Base-by-base conservation (phyloP, 1,140 invertebrate genomes). In the Drosophila gunungcola region DNA sequence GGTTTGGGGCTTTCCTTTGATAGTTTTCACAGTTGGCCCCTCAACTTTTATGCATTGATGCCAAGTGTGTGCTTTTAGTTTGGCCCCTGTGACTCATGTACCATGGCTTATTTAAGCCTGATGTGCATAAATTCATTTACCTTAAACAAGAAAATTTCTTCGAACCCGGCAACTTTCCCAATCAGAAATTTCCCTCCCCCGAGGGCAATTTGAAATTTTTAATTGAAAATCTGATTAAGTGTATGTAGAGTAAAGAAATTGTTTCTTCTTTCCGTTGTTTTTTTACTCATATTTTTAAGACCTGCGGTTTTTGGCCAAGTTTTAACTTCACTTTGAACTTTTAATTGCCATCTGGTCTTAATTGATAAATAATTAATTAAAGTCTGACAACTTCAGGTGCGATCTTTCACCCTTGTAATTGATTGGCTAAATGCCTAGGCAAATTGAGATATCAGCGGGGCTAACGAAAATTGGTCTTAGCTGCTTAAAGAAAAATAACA, bases 301-400 rank as follows among this genome's bases (percentile, higher is more conserved):
- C 32, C 42, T 32, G 25, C 4, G 10, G 27, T 13, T 34, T 7
- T 25, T 21, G 43, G 10, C 60, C 32, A 48, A 48, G 11, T 21
- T 34, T 65, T n/a, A 43, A 54, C 29, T 54, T 32, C 6, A 27
- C 68, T 72, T 72, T 70, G 52, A 70, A 70, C 64, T 72, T 42
- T 41, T 56, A 48, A 70, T 41, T 72, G 43, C 36, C 43, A 10
- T 41, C 36, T 49, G 68, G 65, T 72, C 64, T 57, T 72, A 72
- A 72, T 72, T 72, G 29, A 57, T 42, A 70, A 57, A 38, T 72
- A 38, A 49, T 70, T 72, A 72, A 72, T 70, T 70, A 70, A 4
- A 3, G 21, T 49, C 65, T 70, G 68, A 57, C 68, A 72, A 72
- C 39, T n/a, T 36, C 68, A 70, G 68, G 36, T 56, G 29, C 27